phyloP scores from a whole-genome alignment of 2,797 vertebrate species.

The Octomys mimax region DNA sequence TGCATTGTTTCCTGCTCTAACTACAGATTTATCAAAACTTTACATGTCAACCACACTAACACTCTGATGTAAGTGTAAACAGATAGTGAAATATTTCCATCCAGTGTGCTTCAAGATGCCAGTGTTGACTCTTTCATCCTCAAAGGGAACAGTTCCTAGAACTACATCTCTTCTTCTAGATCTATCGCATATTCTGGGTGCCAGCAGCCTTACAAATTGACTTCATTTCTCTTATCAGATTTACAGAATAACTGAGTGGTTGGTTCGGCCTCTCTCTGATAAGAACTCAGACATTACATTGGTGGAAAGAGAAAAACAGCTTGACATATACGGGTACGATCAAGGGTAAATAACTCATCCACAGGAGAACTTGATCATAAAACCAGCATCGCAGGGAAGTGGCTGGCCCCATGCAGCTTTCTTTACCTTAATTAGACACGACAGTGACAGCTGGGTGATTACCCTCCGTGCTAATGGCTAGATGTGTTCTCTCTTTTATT shows the following conservation, averaged over 20 bases:
- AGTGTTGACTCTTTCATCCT: background rate
- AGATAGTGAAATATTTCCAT: background rate
- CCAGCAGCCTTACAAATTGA: background rate
- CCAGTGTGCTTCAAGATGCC: background rate
- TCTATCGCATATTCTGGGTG: slow-evolving; percentile 17
- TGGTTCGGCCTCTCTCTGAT: slow-evolving; percentile 69
- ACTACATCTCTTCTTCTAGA: slow-evolving; percentile 3
- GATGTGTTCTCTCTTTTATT: slow-evolving; percentile 58
- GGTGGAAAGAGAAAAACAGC: slow-evolving; percentile 64
- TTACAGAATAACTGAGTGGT: slow-evolving; percentile 75
- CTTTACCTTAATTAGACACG: slow-evolving; percentile 67
- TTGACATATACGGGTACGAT: slow-evolving; percentile 30
- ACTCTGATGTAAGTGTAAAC: background rate
- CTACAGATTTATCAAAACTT: background rate
- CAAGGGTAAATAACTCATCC: slow-evolving; percentile 57
- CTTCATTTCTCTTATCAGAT: slow-evolving; percentile 57
- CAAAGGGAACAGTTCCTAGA: slow-evolving; percentile 30
- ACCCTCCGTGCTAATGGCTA: slow-evolving; percentile 56
- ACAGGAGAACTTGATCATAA: slow-evolving; percentile 18
- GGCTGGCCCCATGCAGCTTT: background rate
- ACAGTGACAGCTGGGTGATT: slow-evolving; percentile 64
- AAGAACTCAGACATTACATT: slow-evolving; percentile 61
- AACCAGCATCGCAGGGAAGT: background rate
- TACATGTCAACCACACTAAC: background rate
- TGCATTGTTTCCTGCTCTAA: slow-evolving; percentile 15